Evolutionary conservation across 2,888 invertebrate genomes (phyloP).

Genomic region (Cantharis flavilabris): DNA sequence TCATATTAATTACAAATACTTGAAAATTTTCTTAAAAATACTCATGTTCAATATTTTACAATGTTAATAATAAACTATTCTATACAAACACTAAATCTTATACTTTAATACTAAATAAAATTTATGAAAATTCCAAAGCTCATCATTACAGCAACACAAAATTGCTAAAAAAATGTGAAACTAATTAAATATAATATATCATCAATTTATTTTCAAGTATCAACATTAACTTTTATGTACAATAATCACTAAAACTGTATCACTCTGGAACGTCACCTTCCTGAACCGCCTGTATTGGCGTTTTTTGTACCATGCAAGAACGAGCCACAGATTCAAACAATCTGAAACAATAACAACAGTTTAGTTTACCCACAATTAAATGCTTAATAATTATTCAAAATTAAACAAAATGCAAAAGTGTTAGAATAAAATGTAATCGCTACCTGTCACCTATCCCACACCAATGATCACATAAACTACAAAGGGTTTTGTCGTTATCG

Average conservation of each 20-base stretch:
- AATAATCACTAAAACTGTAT: constrained; percentile 40
- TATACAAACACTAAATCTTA: constrained; percentile 28
- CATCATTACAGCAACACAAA: constrained; percentile 14
- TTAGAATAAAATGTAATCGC: neutral
- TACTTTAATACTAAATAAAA: constrained; percentile 7
- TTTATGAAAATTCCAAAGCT: constrained; percentile 8
- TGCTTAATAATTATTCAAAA: neutral
- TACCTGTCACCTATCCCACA: neutral
- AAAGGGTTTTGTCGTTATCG: neutral
- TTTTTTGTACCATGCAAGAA: constrained; percentile 90
- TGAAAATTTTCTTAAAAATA: constrained; percentile 55
- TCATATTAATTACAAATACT: constrained; percentile 55
- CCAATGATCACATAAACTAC: neutral
- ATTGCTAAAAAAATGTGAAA: constrained; percentile 11
- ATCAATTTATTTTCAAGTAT: constrained; percentile 8
- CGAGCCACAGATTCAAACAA: constrained; percentile 95
- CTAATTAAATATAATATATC: constrained; percentile 4
- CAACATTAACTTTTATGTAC: constrained; percentile 11
- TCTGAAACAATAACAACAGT: constrained; percentile 59
- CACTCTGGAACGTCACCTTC: constrained; percentile 73
- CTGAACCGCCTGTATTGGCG: constrained; percentile 63
- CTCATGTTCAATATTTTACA: constrained; percentile 49
- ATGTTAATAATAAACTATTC: constrained; percentile 45
- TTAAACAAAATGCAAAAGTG: neutral
- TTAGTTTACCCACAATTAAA: neutral